A percentile compares a stretch with the other conserved stretches of the same genome.
Evolutionary conservation across 1,140 invertebrate genomes (phyloP).

Genomic region (Riptortus pedestris): DNA sequence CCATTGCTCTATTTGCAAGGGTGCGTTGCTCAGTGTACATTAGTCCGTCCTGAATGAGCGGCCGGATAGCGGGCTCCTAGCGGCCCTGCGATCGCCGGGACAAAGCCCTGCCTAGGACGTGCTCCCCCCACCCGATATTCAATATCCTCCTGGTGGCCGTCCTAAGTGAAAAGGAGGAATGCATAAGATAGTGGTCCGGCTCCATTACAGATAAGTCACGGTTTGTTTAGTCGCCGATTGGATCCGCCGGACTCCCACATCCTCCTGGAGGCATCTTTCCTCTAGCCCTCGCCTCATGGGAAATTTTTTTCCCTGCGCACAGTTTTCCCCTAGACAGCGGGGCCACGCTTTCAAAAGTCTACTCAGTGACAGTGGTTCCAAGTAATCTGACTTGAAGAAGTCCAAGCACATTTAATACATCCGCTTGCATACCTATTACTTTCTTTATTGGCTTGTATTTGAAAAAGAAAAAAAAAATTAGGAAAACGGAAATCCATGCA

Average conservation of each 20-base stretch:
- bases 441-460: too few relatives aligned
- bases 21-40: too few relatives aligned
- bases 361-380: too few relatives aligned
- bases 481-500: too few relatives aligned
- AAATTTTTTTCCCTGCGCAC: conserved; percentile 1
- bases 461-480: too few relatives aligned
- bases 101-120: conserved; percentile 2
- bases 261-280: too few relatives aligned
- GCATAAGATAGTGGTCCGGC: conserved; percentile 9
- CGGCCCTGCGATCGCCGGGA: not conserved
- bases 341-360: not conserved
- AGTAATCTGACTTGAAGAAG: too few relatives aligned
- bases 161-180: conserved; percentile 9
- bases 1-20: too few relatives aligned
- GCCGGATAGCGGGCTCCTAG: not conserved
- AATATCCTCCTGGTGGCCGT: conserved; percentile 9
- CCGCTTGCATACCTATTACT: too few relatives aligned
- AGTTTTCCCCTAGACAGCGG: not conserved
- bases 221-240: conserved; percentile 1
- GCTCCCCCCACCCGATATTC: not conserved
- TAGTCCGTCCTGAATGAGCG: too few relatives aligned
- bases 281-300: not conserved
- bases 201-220: conserved; percentile 9
- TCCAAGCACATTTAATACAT: too few relatives aligned
- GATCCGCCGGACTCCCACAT: not conserved